phyloP scores from a whole-genome alignment of 2,888 invertebrate genomes.

The Maniola hyperantus region DNA sequence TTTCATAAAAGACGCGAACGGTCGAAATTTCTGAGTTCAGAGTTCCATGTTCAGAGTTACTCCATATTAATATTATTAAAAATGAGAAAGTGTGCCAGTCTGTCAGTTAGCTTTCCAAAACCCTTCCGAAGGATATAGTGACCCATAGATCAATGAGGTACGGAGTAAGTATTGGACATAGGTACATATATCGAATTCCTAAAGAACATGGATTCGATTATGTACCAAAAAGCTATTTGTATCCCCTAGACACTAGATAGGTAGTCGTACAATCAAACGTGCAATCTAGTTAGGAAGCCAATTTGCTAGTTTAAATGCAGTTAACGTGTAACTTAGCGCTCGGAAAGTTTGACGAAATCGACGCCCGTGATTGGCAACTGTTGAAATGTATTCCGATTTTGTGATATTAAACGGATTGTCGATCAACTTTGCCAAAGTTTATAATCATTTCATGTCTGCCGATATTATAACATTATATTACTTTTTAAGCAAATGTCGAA shows the following conservation, averaged over 20 bases:
- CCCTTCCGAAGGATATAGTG: no score
- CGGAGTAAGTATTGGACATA: background rate
- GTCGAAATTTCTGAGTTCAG: no score
- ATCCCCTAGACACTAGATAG: slow-evolving; percentile 10
- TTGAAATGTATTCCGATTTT: slow-evolving; percentile 5
- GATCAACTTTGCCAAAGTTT: slow-evolving; percentile 3
- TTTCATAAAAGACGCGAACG: no score
- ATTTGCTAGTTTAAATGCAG: slow-evolving; percentile 25
- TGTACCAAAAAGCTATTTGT: background rate
- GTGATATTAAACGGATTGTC: slow-evolving; percentile 5
- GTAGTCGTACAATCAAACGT: slow-evolving; percentile 14
- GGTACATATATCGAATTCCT: background rate
- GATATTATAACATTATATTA: no score
- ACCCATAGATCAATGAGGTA: no score
- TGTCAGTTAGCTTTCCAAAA: no score
- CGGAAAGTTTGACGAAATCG: slow-evolving; percentile 25
- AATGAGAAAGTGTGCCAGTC: background rate
- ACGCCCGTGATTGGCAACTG: slow-evolving; percentile 19
- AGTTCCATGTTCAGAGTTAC: background rate
- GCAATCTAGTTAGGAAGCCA: slow-evolving; percentile 26
- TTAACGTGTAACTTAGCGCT: slow-evolving; percentile 17
- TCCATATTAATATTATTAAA: no score
- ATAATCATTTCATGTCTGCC: background rate
- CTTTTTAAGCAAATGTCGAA: no score
- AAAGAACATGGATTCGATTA: background rate